phyloP scores from a whole-genome alignment of 1,140 invertebrate genomes.

The Papilio dardanus region DNA sequence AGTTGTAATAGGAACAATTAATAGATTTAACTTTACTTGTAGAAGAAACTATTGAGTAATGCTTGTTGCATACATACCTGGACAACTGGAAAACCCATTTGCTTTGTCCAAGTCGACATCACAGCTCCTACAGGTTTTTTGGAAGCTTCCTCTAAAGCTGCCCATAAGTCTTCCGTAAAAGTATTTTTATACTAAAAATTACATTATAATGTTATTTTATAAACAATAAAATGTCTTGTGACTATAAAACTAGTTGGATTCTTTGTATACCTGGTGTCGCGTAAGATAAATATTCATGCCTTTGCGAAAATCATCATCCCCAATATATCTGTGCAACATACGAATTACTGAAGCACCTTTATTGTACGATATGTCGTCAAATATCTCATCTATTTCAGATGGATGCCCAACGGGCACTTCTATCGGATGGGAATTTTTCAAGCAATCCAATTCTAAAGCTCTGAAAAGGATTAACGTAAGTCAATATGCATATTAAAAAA shows the following conservation, averaged over 20 bases:
- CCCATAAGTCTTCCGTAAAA: constrained; percentile 97
- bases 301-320: constrained; percentile 96
- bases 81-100: constrained; percentile 94
- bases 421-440: constrained; percentile 96
- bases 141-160: constrained; percentile 93
- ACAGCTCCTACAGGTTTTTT: constrained; percentile 94
- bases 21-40: background rate
- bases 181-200: constrained; percentile 86
- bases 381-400: constrained; percentile 96
- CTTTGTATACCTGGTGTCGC: constrained; percentile 85
- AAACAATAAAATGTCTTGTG: background rate
- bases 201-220: background rate
- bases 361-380: constrained; percentile 97
- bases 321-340: constrained; percentile 98
- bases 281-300: constrained; percentile 97
- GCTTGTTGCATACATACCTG: constrained; percentile 59
- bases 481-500: constrained; percentile 11
- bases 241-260: background rate
- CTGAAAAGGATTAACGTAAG: constrained; percentile 60
- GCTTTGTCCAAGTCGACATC: constrained; percentile 97
- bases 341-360: constrained; percentile 97
- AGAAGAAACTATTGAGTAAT: background rate
- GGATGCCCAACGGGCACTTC: constrained; percentile 95
- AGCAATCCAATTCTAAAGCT: constrained; percentile 93
- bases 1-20: too few species aligned